phyloP scores from a whole-genome alignment of 2,113 vertebrate genomes.

The Furnarius figulus region DNA sequence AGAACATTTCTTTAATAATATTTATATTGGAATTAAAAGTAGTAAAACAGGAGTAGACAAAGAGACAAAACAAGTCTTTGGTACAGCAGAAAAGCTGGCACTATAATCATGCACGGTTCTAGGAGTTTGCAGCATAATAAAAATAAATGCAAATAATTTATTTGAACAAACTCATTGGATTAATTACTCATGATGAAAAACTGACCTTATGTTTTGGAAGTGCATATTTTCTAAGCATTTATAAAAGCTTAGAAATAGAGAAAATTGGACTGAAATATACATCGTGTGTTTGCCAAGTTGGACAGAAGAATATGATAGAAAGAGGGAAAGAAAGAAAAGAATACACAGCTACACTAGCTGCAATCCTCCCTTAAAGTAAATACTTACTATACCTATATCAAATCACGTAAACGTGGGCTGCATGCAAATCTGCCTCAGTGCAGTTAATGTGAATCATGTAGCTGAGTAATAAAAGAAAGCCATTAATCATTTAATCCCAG shows the following conservation, averaged over 20 bases:
- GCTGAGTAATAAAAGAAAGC: neutral
- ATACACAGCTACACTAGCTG: neutral
- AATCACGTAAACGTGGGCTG: neutral
- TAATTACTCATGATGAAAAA: conserved; percentile 4
- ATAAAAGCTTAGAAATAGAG: neutral
- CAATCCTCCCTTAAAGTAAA: conserved; percentile 29
- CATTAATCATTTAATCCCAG: neutral
- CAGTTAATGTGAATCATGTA: neutral
- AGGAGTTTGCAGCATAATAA: neutral
- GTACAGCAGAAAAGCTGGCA: neutral
- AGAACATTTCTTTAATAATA: neutral
- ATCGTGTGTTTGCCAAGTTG: neutral
- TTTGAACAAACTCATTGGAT: neutral
- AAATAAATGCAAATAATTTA: conserved; percentile 18
- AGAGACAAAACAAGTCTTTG: no score
- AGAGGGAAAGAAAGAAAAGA: neutral
- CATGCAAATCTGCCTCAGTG: neutral
- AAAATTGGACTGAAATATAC: neutral
- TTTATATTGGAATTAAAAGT: neutral
- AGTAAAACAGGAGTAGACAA: neutral
- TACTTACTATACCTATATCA: neutral
- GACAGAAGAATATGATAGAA: neutral
- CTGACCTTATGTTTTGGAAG: neutral
- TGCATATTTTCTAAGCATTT: neutral
- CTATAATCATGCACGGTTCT: neutral